These are phyloP conservation scores for Anoplolepis gracilipes DNA, from an alignment of 1,140 invertebrate species.

Conservation along the genomic window DNA sequence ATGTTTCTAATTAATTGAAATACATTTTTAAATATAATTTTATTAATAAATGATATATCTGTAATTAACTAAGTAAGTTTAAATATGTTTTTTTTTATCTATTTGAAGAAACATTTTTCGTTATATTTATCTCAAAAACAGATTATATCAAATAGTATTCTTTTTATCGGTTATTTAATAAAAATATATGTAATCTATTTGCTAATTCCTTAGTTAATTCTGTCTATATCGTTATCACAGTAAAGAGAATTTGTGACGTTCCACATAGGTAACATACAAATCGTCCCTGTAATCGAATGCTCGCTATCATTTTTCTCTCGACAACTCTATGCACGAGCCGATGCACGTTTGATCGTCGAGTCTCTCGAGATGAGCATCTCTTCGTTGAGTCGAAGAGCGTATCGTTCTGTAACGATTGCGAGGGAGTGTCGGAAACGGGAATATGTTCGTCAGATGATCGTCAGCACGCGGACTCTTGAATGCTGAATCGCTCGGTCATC, in stretches of 20 bases:
- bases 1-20: not conserved
- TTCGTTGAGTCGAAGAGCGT: conserved; percentile 41
- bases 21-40: not conserved
- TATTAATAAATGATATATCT: not conserved
- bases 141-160: not conserved
- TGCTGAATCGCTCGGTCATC: conserved; percentile 72
- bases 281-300: conserved; percentile 8
- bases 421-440: conserved; percentile 58
- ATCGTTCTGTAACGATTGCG: conserved; percentile 58
- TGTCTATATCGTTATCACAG: not conserved
- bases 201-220: not conserved
- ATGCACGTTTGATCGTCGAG: conserved; percentile 16
- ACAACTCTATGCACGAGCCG: conserved; percentile 5
- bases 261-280: not conserved
- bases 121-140: not conserved
- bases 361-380: conserved; percentile 24
- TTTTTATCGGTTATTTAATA: not conserved
- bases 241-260: not conserved
- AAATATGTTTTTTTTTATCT: not conserved
- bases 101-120: not conserved
- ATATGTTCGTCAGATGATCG: conserved; percentile 51
- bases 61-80: not conserved
- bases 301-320: conserved; percentile 22
- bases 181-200: not conserved
- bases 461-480: conserved; percentile 36